A percentile compares a stretch with the other conserved stretches of the same genome.
Conservation (phyloP, 2,888 invertebrate genomes). For the Scaptomyza tumidula region DNA sequence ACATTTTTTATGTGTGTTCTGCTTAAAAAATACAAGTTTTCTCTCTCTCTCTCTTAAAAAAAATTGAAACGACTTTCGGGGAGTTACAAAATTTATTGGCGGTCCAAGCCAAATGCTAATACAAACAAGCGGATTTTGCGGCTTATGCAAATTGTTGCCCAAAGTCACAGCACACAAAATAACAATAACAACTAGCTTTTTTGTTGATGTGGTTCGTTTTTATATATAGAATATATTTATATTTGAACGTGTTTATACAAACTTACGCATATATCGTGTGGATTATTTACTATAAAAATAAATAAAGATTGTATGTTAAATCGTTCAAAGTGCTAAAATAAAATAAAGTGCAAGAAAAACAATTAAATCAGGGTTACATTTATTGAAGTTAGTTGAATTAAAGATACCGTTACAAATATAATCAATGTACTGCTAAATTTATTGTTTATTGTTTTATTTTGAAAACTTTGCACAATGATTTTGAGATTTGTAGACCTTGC, state of each 20-base stretch:
- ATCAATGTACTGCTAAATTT: too few species aligned
- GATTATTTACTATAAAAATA: slow-evolving; percentile 47
- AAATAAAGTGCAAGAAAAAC: slow-evolving; percentile 16
- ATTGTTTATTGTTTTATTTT: too few species aligned
- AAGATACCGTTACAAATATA: slow-evolving; percentile 1
- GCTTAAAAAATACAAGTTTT: slow-evolving; percentile 51
- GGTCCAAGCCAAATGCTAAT: slow-evolving; percentile 64
- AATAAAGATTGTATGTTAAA: slow-evolving; percentile 57
- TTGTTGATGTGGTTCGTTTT: slow-evolving; percentile 17
- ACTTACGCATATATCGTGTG: slow-evolving; percentile 21
- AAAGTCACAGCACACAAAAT: slow-evolving; percentile 50
- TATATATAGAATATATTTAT: slow-evolving; percentile 18
- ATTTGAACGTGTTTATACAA: slow-evolving; percentile 2
- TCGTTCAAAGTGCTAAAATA: slow-evolving; percentile 13
- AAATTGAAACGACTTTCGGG: slow-evolving; percentile 47
- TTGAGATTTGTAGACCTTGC: too few species aligned
- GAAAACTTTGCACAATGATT: too few species aligned
- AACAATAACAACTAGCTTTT: slow-evolving; percentile 31
- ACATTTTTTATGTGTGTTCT: slow-evolving; percentile 1
- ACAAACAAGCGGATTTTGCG: slow-evolving; percentile 78
- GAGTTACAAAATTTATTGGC: slow-evolving; percentile 65
- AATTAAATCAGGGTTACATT: slow-evolving; percentile 3
- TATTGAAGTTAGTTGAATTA: too few species aligned
- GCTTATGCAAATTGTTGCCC: slow-evolving; percentile 69
- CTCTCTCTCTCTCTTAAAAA: slow-evolving; percentile 14